These are phyloP conservation scores for Toxostoma redivivum DNA, from an alignment of 2,113 vertebrate species.

Conservation along the genomic window DNA sequence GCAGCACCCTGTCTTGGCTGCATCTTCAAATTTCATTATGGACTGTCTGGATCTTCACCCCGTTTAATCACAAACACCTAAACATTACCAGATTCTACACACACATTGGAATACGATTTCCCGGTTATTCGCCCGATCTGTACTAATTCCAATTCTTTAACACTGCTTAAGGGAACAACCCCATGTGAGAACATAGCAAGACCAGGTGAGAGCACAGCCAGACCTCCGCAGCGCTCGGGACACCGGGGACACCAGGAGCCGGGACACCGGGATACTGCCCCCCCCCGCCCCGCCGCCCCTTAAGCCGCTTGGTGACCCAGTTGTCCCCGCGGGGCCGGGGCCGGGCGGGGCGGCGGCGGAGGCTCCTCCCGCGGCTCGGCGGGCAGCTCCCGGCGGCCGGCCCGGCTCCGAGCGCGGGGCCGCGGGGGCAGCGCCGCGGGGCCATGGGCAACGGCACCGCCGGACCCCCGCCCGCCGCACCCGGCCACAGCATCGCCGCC, in stretches of 20 bases:
- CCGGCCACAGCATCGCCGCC: slow-evolving; percentile 69
- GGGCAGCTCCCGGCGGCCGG: neutral
- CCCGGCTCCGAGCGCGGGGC: neutral
- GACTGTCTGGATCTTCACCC: neutral
- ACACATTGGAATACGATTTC: neutral
- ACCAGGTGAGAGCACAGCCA: neutral
- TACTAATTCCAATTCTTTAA: neutral
- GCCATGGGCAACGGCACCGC: neutral
- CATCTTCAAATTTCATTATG: neutral
- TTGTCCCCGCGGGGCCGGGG: neutral
- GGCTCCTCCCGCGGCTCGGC: neutral
- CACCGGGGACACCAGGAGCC: neutral
- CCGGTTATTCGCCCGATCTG: neutral
- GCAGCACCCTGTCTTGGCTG: neutral
- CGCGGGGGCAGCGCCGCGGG: neutral
- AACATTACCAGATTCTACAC: neutral
- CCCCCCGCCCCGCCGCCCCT: neutral
- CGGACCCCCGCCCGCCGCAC: neutral
- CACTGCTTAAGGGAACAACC: neutral
- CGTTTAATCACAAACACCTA: neutral
- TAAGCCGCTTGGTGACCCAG: neutral
- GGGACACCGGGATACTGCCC: neutral
- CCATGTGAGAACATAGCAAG: neutral
- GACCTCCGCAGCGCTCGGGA: neutral
- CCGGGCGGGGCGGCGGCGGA: neutral